Base-by-base conservation (phyloP, 2,888 invertebrate genomes). In the Acleris laterana region DNA sequence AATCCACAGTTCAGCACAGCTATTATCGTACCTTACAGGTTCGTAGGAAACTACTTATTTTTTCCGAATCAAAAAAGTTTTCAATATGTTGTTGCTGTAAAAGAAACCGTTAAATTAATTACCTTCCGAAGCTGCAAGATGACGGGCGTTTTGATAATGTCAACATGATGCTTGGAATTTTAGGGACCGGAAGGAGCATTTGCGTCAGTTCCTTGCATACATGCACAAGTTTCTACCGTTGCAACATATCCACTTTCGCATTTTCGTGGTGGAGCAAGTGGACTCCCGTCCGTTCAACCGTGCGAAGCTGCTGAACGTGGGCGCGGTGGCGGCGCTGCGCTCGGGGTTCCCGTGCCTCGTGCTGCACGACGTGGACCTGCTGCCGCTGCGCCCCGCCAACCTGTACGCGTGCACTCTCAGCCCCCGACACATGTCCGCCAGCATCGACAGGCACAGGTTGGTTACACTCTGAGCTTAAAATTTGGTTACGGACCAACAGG, bases 401-500 rank as follows among this genome's bases (percentile, higher is more conserved):
- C 93, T 98, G 63, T 98, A 98, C 89, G 96, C 96, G 2, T 98
- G 98, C 78, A 95, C 96, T 1, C 93, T 94, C 77, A 93, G 93
- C 72, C 98, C 98, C 0, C 93, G 98, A 57, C 98, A 98, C 82
- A 96, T 98, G 97, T 97, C 97, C 53, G 96, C 96, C 9, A 96
- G 96, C 74, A 94, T 98, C 66, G 96, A 98, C 87, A 95, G 95
- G 59, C 97, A 96, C 84, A 93, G 95, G 94, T 94, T 78, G 74
- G 74, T 55, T 32, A 32, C 9, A 32, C 9, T 3, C 9, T 32
- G 3, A 28, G 28, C 28, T 28, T 28, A 7, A 7, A 28, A 28
- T 28, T 28, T 7, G 7, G 28, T 28, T 9, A 28, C 28, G 28
- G 28, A 28, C 7, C 28, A 7, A 28, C 28, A 25, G 25, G 5